A percentile compares a stretch with the other conserved stretches of the same genome.
phyloP scores from a whole-genome alignment of 1,140 invertebrate genomes.

The Calliphora vicina region DNA sequence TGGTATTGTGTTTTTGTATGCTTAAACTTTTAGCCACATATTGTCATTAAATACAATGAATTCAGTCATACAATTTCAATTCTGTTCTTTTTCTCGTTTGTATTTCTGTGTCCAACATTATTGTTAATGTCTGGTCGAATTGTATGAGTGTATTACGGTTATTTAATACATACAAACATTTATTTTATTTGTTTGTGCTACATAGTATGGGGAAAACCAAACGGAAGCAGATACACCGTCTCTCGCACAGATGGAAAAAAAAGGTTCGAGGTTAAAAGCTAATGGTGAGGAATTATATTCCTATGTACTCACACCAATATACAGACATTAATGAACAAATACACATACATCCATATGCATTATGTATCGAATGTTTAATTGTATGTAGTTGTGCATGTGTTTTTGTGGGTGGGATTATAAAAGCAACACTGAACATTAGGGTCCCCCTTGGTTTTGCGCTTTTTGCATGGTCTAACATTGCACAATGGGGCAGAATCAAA shows the following conservation, averaged over 20 bases:
- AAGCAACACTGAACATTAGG: conserved; percentile 30
- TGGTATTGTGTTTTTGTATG: neutral
- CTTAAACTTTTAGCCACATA: conserved; percentile 16
- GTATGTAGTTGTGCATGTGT: neutral
- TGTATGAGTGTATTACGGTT: neutral
- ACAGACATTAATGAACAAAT: too few relatives aligned
- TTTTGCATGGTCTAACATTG: too few relatives aligned
- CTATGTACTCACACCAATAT: neutral
- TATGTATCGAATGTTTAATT: neutral
- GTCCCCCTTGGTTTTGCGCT: too few relatives aligned
- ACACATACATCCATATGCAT: too few relatives aligned
- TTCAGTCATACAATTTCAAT: neutral
- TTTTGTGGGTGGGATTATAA: conserved; percentile 16
- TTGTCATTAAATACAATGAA: neutral
- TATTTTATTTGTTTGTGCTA: neutral
- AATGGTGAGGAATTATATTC: neutral
- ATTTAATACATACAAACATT: conserved; percentile 13
- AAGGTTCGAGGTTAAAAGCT: conserved; percentile 21
- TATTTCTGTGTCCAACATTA: conserved; percentile 2
- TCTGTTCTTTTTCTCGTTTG: neutral
- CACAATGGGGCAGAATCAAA: too few relatives aligned
- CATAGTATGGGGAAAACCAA: neutral
- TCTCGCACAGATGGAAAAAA: neutral
- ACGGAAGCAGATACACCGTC: neutral
- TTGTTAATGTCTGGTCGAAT: conserved; percentile 7